Evolutionary conservation across 2,888 invertebrate species (phyloP).

Genomic region (Sarcophaga rosellei): DNA sequence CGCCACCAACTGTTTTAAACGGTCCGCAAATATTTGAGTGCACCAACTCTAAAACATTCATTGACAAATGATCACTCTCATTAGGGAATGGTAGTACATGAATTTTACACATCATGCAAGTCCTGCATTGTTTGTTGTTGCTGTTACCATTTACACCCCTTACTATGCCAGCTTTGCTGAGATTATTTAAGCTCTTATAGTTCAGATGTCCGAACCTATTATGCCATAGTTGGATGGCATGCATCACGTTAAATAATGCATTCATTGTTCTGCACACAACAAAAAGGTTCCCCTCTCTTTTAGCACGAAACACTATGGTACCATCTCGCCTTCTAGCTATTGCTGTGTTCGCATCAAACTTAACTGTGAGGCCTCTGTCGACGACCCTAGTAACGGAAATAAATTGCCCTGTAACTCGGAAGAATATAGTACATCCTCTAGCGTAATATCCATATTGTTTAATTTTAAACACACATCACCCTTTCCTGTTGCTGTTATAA

Average conservation of each 20-base stretch:
- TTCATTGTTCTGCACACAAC: neutral
- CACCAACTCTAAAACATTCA: too few species aligned
- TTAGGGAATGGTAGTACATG: too few species aligned
- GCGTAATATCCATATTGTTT: constrained; percentile 56
- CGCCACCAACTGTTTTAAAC: too few species aligned
- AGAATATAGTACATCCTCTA: constrained; percentile 64
- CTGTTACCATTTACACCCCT: too few species aligned
- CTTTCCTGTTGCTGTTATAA: constrained; percentile 61
- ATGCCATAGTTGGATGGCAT: constrained; percentile 4
- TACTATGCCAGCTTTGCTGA: too few species aligned
- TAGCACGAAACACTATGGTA: constrained; percentile 43
- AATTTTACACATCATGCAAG: too few species aligned
- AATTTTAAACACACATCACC: constrained; percentile 62
- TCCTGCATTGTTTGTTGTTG: too few species aligned
- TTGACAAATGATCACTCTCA: too few species aligned
- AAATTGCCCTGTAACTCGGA: constrained; percentile 62
- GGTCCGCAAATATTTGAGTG: too few species aligned
- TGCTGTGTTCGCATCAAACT: constrained; percentile 55
- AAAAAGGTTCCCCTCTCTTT: constrained; percentile 46
- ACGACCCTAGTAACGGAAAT: constrained; percentile 66
- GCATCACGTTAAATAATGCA: too few species aligned
- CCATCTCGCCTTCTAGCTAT: constrained; percentile 45
- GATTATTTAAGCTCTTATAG: too few species aligned
- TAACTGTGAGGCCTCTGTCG: constrained; percentile 63
- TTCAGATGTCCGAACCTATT: too few species aligned